Base-by-base conservation (phyloP, 2,888 invertebrate species). In the Crossocerus cetratus region DNA sequence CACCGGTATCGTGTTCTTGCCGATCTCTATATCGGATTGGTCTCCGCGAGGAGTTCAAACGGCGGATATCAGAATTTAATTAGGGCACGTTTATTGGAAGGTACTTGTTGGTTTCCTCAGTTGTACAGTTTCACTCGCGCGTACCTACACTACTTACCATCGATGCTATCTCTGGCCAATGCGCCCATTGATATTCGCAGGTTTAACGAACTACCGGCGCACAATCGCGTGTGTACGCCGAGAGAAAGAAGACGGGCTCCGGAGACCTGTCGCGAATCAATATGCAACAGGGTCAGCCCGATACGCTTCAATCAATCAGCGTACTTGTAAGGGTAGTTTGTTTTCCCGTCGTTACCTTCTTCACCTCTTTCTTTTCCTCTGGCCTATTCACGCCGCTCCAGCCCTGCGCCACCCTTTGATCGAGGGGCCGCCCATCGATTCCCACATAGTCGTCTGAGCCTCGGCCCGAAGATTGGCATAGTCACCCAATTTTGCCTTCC, bases 211-310 rank as follows among this genome's bases (percentile, higher is more conserved):
- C 59, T 70, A 67, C 53, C 42, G 8, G 57, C 3, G 21, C n/a
- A 16, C 55, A 32, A 32, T 32, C 44, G 54, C 13, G 43, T 43
- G 42, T 16, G 23, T 45, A 8, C 2, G 32, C 53, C n/a, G n/a
- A 14, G 45, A 43, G 44, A 66, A 65, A 73, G n/a, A 55, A 56
- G 65, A 69, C 56, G 58, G 57, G 67, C 66, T 58, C 62, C 16
- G 4, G 65, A 67, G 66, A 18, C 70, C 55, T 42, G 68, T 61
- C 49, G 16, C 57, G 16, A 70, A 76, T 76, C 67, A 64, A 76
- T 67, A 65, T 55, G 55, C 61, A 70, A 62, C 62, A 64, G 57
- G 57, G 56, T 20, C 64, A 67, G 45, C 22, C 60, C 45, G 53
- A 53, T 54, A 49, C 16, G 55, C 45, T 8, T 32, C 32, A 23